Evolutionary conservation across 2,888 invertebrate species (phyloP).

Genomic region (Tenthredo scrophulariae): DNA sequence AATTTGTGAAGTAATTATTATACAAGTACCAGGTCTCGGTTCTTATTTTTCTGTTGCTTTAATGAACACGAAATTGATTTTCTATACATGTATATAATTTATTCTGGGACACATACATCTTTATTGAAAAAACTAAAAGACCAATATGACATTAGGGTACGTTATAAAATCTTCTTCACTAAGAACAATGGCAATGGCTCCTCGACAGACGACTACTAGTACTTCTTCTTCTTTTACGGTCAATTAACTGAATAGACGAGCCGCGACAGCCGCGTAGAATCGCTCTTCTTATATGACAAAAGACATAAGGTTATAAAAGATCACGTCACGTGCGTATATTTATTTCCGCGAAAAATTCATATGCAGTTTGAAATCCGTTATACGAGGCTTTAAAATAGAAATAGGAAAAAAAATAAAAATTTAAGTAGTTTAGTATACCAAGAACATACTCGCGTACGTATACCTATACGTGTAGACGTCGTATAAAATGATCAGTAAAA

Average conservation of each 20-base stretch:
- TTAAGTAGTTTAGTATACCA: not conserved
- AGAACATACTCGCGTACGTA: too few relatives aligned
- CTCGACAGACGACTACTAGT: not conserved
- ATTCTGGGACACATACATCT: not conserved
- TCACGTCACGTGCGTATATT: constrained; percentile 31
- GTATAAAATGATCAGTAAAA: not conserved
- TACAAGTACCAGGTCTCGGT: not conserved
- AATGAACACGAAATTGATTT: not conserved
- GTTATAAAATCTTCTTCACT: not conserved
- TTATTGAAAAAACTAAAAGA: not conserved
- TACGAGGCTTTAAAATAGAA: not conserved
- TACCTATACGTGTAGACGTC: not conserved
- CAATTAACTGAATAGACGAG: constrained; percentile 48
- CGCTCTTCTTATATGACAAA: not conserved
- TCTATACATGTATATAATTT: not conserved
- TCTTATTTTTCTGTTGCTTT: not conserved
- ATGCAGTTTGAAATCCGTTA: not conserved
- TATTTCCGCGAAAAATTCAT: not conserved
- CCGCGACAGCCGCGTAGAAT: constrained; percentile 42
- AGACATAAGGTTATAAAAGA: constrained; percentile 19
- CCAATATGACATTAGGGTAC: not conserved
- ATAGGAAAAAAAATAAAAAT: not conserved
- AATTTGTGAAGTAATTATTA: not conserved
- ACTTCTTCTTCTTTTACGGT: constrained; percentile 34
- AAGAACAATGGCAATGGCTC: constrained; percentile 16